Evolutionary conservation across 2,113 vertebrate species (phyloP), one percentile per base, ranked within the genome.

Genomic region (Lipotes vexillifer): DNA sequence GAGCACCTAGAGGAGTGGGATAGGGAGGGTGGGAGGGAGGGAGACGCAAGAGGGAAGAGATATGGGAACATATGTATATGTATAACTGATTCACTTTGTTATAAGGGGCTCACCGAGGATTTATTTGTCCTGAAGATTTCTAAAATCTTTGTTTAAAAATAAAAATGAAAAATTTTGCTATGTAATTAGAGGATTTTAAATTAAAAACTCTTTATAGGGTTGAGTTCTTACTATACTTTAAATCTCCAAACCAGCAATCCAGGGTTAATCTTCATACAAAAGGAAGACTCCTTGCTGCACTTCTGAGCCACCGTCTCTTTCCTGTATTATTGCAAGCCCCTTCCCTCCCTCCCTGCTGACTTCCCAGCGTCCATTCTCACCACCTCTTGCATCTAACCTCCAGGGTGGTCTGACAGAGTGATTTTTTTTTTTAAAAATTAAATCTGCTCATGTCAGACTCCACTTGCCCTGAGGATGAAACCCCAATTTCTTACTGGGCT

Each of bases 141-240:
- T 77, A 84, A 82, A 94, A 81, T 71, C 63, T 92, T 71, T 94
- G 31, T 72, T 81, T 83, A 44, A 88, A 97, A 92, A 29, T 31
- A 88, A 93, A 72, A 93, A 74, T 38, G 27, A 49, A 85, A 38
- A 61, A 12, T 84, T 86, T 49, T 95, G 71, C 83, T 83, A 75
- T 77, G 83, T 90, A 91, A 95, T 85, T 86, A 94, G 66, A 86
- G 92, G 59, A 94, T 82, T 97, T 90, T 75, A 49, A 91, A 94
- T 94, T 75, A 88, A 96, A 92, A 94, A 78, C 14, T 46, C n/a
- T 72, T 88, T 23, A 18, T 31, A 49, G 25, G 63, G 57, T 41
- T 78, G 68, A 63, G 49, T 75, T 66, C 85, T 69, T 65, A 44
- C 25, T 83, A 13, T 66, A 74, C n/a, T 86, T 75, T 69, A 92